These are phyloP conservation scores for Pseudomyrmex gracilis DNA, from an alignment of 1,140 invertebrate genomes.

Conservation along the genomic window DNA sequence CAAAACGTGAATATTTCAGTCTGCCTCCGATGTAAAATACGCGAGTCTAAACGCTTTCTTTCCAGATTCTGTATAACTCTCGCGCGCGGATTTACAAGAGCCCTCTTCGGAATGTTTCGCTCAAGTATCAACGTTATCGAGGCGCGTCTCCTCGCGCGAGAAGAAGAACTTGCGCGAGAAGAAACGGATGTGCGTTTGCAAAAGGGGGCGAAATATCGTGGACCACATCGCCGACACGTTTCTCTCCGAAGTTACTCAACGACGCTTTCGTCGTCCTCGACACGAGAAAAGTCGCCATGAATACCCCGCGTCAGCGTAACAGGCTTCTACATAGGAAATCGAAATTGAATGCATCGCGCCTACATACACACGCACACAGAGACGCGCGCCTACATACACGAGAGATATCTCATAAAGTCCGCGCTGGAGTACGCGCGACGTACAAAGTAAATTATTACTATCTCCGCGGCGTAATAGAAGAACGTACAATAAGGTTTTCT, in stretches of 20 bases:
- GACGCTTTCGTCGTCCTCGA: conserved; percentile 30
- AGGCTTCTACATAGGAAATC: conserved; percentile 34
- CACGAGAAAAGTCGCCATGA: conserved; percentile 45
- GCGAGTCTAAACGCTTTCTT: conserved; percentile 9
- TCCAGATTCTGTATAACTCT: not conserved
- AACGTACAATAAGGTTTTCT: conserved; percentile 71
- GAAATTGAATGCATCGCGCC: conserved; percentile 25
- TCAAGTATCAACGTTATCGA: conserved; percentile 35
- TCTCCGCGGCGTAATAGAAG: conserved; percentile 65
- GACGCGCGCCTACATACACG: no score
- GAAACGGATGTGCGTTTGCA: not conserved
- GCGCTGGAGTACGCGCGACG: conserved; percentile 54
- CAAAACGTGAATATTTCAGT: conserved; percentile 9
- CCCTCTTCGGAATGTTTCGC: conserved; percentile 14
- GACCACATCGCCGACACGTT: not conserved
- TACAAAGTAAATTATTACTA: conserved; percentile 63
- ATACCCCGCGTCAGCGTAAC: conserved; percentile 11
- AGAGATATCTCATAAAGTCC: conserved; percentile 64
- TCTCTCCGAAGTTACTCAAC: conserved; percentile 9
- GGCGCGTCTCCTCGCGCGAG: not conserved
- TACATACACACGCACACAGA: no score
- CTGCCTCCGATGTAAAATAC: conserved; percentile 20
- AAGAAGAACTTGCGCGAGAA: not conserved
- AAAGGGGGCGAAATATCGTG: conserved; percentile 24
- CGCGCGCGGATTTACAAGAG: not conserved